phyloP scores from a whole-genome alignment of 2,113 vertebrate genomes.

The Caranx melampygus region DNA sequence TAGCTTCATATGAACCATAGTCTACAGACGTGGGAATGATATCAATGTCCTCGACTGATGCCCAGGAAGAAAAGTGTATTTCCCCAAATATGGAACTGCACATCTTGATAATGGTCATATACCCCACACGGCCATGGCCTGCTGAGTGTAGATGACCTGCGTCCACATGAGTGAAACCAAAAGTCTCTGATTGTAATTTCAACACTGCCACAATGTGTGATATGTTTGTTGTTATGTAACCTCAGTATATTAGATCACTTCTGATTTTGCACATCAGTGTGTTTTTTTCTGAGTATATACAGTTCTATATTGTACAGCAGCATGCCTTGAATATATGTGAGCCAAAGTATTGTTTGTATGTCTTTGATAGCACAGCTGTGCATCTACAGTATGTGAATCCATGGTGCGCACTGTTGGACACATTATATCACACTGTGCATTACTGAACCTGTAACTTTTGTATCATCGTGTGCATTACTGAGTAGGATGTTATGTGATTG shows the following conservation, averaged over 20 bases:
- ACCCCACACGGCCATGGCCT: neutral
- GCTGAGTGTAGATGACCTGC: neutral
- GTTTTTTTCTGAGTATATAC: slow-evolving; percentile 26
- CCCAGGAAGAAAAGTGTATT: neutral
- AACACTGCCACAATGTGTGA: slow-evolving; percentile 37
- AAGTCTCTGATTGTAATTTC: slow-evolving; percentile 31
- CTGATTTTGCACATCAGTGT: slow-evolving; percentile 34
- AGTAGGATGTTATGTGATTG: slow-evolving; percentile 31
- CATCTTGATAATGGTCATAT: neutral
- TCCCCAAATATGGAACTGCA: too few relatives aligned
- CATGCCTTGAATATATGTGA: slow-evolving; percentile 35
- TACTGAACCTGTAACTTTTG: slow-evolving; percentile 17
- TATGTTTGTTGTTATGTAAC: neutral
- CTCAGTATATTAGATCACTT: neutral
- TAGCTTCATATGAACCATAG: too few relatives aligned
- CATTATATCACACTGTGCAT: slow-evolving; percentile 43
- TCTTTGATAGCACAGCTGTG: neutral
- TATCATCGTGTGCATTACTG: slow-evolving; percentile 39
- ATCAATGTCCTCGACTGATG: neutral
- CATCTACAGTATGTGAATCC: neutral
- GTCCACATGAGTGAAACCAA: neutral
- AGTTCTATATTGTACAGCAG: slow-evolving; percentile 38
- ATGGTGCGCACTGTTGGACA: slow-evolving; percentile 7
- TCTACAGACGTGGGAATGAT: neutral
- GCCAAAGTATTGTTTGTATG: slow-evolving; percentile 28